Evolutionary conservation across 1,140 invertebrate species (phyloP).

Genomic region (Diprion similis): DNA sequence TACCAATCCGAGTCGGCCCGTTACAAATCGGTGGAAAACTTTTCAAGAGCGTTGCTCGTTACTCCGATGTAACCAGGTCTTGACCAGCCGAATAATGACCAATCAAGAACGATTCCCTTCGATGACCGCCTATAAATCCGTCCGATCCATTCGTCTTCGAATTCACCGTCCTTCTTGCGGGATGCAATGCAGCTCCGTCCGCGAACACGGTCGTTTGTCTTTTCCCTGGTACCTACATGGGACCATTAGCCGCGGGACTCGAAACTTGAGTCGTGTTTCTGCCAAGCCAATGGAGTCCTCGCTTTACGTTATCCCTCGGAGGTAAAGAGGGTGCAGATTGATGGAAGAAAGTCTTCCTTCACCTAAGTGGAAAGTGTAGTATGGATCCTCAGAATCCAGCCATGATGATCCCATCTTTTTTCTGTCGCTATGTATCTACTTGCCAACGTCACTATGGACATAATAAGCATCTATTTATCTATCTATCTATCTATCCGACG

Average conservation of each 20-base stretch:
- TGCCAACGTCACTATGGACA: too few species aligned
- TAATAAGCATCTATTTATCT: too few species aligned
- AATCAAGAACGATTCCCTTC: background rate
- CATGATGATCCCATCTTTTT: too few species aligned
- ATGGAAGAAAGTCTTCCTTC: too few species aligned
- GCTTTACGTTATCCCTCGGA: too few species aligned
- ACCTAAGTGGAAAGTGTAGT: background rate
- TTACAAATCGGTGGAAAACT: background rate
- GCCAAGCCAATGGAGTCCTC: background rate
- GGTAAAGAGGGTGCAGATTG: too few species aligned
- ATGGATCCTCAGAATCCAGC: background rate
- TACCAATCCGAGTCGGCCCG: background rate
- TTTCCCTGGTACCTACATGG: too few species aligned
- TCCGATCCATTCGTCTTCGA: background rate
- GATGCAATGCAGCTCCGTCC: too few species aligned
- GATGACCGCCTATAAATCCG: background rate
- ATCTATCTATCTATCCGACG: too few species aligned
- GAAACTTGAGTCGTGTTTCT: slow-evolving; percentile 1
- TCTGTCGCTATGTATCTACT: too few species aligned
- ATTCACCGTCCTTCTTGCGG: background rate
- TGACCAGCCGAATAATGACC: background rate
- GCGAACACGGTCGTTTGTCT: too few species aligned
- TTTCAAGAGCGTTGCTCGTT: too few species aligned
- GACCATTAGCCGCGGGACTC: background rate
- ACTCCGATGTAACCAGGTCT: background rate